Conservation (phyloP, 1,140 invertebrate species). For the Ips typographus region DNA sequence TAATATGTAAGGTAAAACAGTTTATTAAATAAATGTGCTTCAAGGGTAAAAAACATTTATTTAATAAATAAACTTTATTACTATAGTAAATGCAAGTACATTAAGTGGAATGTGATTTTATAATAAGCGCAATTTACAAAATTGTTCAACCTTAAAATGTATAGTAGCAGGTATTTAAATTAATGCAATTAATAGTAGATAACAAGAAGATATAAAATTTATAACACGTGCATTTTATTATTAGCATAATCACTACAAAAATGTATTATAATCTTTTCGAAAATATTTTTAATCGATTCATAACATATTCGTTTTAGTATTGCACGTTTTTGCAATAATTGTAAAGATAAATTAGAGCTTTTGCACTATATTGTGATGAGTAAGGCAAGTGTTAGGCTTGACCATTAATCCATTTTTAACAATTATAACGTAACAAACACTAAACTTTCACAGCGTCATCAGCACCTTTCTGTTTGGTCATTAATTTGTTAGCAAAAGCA, state of each 20-base stretch:
- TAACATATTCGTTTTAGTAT: conserved; percentile 22
- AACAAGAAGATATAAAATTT: conserved; percentile 31
- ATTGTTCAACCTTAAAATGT: conserved; percentile 16
- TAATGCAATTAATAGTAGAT: conserved; percentile 34
- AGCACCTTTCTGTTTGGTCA: conserved; percentile 11
- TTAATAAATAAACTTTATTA: conserved; percentile 36
- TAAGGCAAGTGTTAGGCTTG: conserved; percentile 27
- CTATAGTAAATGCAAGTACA: conserved; percentile 29
- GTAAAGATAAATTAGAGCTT: neutral
- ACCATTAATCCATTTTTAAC: conserved; percentile 2
- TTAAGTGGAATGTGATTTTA: conserved; percentile 30
- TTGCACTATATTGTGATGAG: neutral
- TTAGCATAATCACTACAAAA: conserved; percentile 29
- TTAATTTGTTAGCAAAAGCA: neutral
- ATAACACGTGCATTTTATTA: conserved; percentile 21
- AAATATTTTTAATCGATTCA: conserved; percentile 12
- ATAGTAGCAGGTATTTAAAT: too few species aligned
- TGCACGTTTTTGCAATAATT: conserved; percentile 20
- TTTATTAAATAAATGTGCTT: too few species aligned
- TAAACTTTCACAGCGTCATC: conserved; percentile 26
- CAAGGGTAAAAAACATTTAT: too few species aligned
- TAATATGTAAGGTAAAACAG: too few species aligned
- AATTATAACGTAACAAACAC: conserved; percentile 6
- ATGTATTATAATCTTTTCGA: conserved; percentile 20
- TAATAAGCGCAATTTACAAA: conserved; percentile 26